Conservation (phyloP, 2,888 invertebrate species). For the Bruchidius siliquastri region DNA sequence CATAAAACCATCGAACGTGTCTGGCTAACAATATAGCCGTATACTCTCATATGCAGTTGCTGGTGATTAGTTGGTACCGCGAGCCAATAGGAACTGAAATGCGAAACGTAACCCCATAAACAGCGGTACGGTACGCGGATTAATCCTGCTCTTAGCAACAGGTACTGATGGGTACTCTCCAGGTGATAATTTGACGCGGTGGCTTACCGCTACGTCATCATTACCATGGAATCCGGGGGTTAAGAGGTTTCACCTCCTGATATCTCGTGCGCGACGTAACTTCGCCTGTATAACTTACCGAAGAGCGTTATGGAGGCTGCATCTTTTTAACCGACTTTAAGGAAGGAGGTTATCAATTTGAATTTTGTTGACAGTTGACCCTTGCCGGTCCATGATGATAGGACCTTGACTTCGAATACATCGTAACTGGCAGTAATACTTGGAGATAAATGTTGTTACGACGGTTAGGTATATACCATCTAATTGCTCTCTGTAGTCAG, state of each 20-base stretch:
- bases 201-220: slow-evolving; percentile 36
- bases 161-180: slow-evolving; percentile 37
- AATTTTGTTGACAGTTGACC: too few species aligned
- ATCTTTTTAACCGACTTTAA: too few species aligned
- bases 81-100: background rate
- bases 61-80: background rate
- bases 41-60: background rate
- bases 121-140: background rate
- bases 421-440: too few species aligned
- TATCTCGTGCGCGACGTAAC: slow-evolving; percentile 22
- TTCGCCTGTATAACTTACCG: too few species aligned
- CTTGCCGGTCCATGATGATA: too few species aligned
- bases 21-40: background rate
- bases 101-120: background rate
- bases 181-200: slow-evolving; percentile 37
- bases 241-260: slow-evolving; percentile 40
- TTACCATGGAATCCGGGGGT: slow-evolving; percentile 38
- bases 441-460: too few species aligned
- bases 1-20: background rate
- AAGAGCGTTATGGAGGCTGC: too few species aligned
- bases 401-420: too few species aligned
- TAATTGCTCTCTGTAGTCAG: too few species aligned
- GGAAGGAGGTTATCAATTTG: too few species aligned
- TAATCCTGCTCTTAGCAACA: slow-evolving; percentile 21
- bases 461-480: too few species aligned